These are phyloP conservation scores for Intellagama lesueurii DNA, from an alignment of 2,797 vertebrate species.

Conservation along the genomic window DNA sequence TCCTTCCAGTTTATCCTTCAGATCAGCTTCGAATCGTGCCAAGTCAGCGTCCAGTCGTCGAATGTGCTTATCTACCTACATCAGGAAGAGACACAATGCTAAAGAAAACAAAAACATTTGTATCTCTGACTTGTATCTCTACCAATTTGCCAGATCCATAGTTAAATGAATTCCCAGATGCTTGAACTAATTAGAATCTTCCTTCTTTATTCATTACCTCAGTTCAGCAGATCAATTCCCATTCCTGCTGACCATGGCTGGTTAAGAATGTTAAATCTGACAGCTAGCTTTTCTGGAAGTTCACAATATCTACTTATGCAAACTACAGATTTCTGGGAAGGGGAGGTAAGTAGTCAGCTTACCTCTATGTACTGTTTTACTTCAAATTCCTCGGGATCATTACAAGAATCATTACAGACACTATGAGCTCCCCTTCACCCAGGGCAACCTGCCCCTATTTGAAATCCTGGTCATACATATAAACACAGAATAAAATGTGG, in stretches of 20 bases:
- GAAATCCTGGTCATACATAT: too few relatives aligned
- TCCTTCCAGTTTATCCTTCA: conserved; percentile 96
- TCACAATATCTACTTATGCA: background rate
- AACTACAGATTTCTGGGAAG: background rate
- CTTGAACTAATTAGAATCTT: background rate
- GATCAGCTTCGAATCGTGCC: conserved; percentile 94
- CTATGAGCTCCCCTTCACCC: background rate
- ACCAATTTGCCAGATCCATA: fast-evolving
- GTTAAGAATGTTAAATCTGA: background rate
- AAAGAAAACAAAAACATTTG: background rate
- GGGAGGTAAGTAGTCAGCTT: background rate
- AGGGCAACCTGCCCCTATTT: background rate
- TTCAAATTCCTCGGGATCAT: background rate
- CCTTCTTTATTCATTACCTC: background rate
- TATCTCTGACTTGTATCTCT: fast-evolving
- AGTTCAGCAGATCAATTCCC: too few relatives aligned
- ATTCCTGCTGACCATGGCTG: background rate
- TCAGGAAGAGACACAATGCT: conserved; percentile 12
- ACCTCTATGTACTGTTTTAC: background rate
- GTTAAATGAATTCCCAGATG: background rate
- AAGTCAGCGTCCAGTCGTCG: conserved; percentile 94
- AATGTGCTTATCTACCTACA: conserved; percentile 97
- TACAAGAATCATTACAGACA: background rate
- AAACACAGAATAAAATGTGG: background rate
- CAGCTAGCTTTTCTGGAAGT: background rate